Conservation (phyloP, 2,888 invertebrate genomes). For the Zonitis immaculata region DNA sequence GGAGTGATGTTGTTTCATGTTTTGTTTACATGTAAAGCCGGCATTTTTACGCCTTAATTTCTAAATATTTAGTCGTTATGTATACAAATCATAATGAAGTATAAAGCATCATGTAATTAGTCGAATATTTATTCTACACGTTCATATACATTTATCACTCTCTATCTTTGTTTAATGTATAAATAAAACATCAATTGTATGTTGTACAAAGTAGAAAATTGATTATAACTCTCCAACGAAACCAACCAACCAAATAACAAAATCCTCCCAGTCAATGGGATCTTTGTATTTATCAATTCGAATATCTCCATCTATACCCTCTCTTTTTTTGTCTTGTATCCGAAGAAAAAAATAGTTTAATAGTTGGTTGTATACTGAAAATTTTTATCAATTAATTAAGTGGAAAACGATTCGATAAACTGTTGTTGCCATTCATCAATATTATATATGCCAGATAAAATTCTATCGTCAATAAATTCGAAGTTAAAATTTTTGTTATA, state of each 20-base stretch:
- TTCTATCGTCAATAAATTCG: too few relatives aligned
- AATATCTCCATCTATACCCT: neutral
- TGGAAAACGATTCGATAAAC: slow-evolving; percentile 17
- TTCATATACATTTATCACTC: slow-evolving; percentile 7
- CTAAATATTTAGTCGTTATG: slow-evolving; percentile 36
- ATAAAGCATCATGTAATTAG: slow-evolving; percentile 30
- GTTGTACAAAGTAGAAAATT: slow-evolving; percentile 5
- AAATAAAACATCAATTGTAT: slow-evolving; percentile 13
- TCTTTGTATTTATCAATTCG: neutral
- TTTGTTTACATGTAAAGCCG: slow-evolving; percentile 32
- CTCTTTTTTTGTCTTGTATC: too few relatives aligned
- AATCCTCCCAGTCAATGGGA: neutral
- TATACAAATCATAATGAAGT: slow-evolving; percentile 35
- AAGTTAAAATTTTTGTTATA: too few relatives aligned
- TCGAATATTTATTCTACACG: slow-evolving; percentile 15
- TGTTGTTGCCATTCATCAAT: slow-evolving; percentile 15
- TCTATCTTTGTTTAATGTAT: slow-evolving; percentile 6
- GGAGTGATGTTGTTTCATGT: neutral
- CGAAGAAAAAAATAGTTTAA: too few relatives aligned
- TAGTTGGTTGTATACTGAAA: neutral
- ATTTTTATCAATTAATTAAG: slow-evolving; percentile 14
- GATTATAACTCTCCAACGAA: slow-evolving; percentile 5
- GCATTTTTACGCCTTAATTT: slow-evolving; percentile 32
- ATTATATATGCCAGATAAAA: too few relatives aligned
- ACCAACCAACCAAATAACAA: neutral